Evolutionary conservation across 2,113 vertebrate species (phyloP), one percentile per base, ranked within the genome.

Genomic region (Reinhardtius hippoglossoides): DNA sequence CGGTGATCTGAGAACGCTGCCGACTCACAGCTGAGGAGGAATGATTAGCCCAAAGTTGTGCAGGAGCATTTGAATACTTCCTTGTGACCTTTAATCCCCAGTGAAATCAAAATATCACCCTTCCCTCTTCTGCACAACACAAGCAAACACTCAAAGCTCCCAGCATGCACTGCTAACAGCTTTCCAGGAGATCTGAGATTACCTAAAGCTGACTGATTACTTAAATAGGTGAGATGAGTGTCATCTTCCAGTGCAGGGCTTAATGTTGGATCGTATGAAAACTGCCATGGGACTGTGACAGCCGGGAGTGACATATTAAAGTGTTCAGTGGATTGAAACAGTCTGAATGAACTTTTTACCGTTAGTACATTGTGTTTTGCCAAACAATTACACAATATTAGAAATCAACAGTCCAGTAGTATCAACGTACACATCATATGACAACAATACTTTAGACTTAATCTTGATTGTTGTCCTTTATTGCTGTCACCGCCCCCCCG

Each of bases 21-120:
- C 67, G 63, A 75, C 85, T 84, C 83, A 67, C 81, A 87, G 89
- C 87, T 91, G 83, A 31, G 44, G 63, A 76, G 80, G 61, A 87
- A 82, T 68, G 83, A 92, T 90, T 88, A 88, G 84, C 78, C 77
- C 55, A 63, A 84, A 84, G 84, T 89, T 90, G 65, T 80, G 85
- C 68, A 70, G 67, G 48, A 79, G 70, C 46, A 56, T 83, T 86
- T 82, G 85, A 87, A 84, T 76, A 80, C 80, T 87, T 87, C 60
- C 70, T 63, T n/a, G 9, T 88, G 87, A 90, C 88, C 89, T 89
- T 89, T 90, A 92, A 91, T 92, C 83, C 86, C 71, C 76, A 81
- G 74, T 85, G 81, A 87, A 87, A 88, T 87, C 83, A 72, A 80
- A 80, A 85, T 83, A 57, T 74, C 73, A 76, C 50, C 52, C 48